Conservation (phyloP, 2,888 invertebrate genomes). For the Apomyelois bistriatella region DNA sequence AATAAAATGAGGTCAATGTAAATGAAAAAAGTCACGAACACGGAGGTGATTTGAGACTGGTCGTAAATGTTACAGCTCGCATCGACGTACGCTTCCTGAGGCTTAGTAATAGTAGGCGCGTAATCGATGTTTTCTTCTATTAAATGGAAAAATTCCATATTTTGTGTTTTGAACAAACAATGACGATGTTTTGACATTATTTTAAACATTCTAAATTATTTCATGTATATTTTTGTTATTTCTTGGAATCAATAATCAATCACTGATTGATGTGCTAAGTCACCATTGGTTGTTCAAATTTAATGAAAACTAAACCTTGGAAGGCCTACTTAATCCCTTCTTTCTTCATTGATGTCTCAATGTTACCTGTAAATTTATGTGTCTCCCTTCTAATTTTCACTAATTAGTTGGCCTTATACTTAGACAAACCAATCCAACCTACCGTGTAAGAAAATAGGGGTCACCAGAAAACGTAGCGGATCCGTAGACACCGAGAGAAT, state of each 20-base stretch:
- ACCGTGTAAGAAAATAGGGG: slow-evolving; percentile 54
- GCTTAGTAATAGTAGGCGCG: slow-evolving; percentile 78
- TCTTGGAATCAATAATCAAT: neutral
- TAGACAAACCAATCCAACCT: slow-evolving; percentile 47
- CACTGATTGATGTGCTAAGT: slow-evolving; percentile 6
- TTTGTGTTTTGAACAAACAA: slow-evolving; percentile 53
- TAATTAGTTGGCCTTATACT: slow-evolving; percentile 54
- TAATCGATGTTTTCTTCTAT: slow-evolving; percentile 77
- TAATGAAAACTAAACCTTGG: slow-evolving; percentile 33
- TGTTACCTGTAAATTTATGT: slow-evolving; percentile 62
- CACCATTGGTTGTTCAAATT: slow-evolving; percentile 47
- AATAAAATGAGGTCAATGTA: neutral
- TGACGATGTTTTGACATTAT: slow-evolving; percentile 30
- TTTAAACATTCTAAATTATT: neutral
- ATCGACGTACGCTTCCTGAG: slow-evolving; percentile 74
- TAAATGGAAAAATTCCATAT: slow-evolving; percentile 49
- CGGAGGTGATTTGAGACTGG: slow-evolving; percentile 68
- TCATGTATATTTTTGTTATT: neutral
- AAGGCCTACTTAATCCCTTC: slow-evolving; percentile 50
- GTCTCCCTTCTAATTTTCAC: slow-evolving; percentile 55
- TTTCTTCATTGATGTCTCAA: slow-evolving; percentile 65
- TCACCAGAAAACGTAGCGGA: slow-evolving; percentile 62
- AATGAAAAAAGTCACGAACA: slow-evolving; percentile 10
- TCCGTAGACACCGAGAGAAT: slow-evolving; percentile 46
- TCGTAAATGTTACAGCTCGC: slow-evolving; percentile 71